A percentile compares a stretch with the other conserved stretches of the same genome.
These are phyloP conservation scores for Phocoena phocoena DNA, from an alignment of 2,113 vertebrate species.

Conservation along the genomic window DNA sequence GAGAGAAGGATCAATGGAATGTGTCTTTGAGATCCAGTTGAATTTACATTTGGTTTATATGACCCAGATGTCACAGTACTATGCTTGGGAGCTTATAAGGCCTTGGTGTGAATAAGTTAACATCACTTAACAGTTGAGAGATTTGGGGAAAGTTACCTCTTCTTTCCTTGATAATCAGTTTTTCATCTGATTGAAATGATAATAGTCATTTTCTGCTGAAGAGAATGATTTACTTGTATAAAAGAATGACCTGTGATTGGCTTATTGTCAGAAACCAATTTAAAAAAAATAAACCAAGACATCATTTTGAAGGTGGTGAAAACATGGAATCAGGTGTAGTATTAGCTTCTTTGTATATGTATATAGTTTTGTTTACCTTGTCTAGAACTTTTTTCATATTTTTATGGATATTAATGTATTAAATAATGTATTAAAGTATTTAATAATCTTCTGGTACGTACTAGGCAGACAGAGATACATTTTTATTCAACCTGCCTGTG, in stretches of 20 bases:
- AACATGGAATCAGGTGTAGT: slow-evolving; percentile 60
- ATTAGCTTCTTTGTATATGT: slow-evolving; percentile 60
- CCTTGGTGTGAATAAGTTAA: not conserved
- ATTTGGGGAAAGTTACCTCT: not conserved
- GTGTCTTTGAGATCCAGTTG: not conserved
- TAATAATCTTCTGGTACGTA: not conserved
- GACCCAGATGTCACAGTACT: not conserved
- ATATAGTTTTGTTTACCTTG: slow-evolving; percentile 69
- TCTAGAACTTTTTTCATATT: slow-evolving; percentile 51
- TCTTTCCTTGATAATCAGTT: slow-evolving; percentile 40
- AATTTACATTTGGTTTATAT: not conserved
- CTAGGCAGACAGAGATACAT: not conserved
- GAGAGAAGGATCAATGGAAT: not conserved
- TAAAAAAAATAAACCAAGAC: slow-evolving; percentile 63
- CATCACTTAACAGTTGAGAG: not conserved
- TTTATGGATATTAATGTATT: not conserved
- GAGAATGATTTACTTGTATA: slow-evolving; percentile 57
- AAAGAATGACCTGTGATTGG: slow-evolving; percentile 72
- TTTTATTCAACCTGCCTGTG: not conserved
- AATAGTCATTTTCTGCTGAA: slow-evolving; percentile 46
- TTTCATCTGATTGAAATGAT: not conserved
- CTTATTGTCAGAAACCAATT: slow-evolving; percentile 74
- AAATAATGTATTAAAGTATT: not conserved
- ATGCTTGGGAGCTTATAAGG: not conserved
- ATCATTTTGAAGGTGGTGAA: slow-evolving; percentile 68